phyloP scores from a whole-genome alignment of 2,797 vertebrate species.

The Sardinella longiceps region DNA sequence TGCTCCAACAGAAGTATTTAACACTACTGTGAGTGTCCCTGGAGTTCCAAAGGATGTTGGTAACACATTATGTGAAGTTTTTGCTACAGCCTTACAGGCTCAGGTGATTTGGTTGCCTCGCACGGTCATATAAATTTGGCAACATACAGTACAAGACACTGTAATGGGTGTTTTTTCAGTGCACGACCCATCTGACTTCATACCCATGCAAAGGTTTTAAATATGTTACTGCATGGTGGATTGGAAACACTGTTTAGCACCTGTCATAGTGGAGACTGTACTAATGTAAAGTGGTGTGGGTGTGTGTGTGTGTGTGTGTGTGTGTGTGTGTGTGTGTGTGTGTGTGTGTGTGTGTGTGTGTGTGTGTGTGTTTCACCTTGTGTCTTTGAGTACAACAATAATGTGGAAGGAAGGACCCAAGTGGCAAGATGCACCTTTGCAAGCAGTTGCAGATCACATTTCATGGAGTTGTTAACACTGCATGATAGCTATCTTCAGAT shows the following conservation, averaged over 20 bases:
- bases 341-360: neutral
- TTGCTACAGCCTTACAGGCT: conserved; percentile 22
- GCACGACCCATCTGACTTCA: conserved; percentile 1
- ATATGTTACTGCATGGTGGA: conserved; percentile 45
- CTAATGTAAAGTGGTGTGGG: conserved; percentile 33
- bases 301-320: too few species aligned
- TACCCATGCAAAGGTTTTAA: conserved; percentile 44
- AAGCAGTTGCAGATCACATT: conserved; percentile 59
- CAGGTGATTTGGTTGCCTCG: conserved; percentile 48
- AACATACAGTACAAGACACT: conserved; percentile 69
- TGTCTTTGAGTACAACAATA: conserved; percentile 16
- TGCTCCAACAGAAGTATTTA: conserved; percentile 10
- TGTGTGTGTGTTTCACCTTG: neutral
- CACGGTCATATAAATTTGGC: conserved; percentile 71
- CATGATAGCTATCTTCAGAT: conserved; percentile 25
- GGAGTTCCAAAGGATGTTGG: conserved; percentile 31
- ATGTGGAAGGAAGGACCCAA: conserved; percentile 5
- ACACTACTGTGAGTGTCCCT: conserved; percentile 13
- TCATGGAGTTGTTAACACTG: conserved; percentile 31
- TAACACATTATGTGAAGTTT: conserved; percentile 33
- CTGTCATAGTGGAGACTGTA: conserved; percentile 50
- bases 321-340: neutral
- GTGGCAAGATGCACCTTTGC: conserved; percentile 25
- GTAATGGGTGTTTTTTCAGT: conserved; percentile 20
- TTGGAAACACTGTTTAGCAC: conserved; percentile 49